Conservation (phyloP, 2,888 invertebrate genomes). For the Mythimna loreyi region DNA sequence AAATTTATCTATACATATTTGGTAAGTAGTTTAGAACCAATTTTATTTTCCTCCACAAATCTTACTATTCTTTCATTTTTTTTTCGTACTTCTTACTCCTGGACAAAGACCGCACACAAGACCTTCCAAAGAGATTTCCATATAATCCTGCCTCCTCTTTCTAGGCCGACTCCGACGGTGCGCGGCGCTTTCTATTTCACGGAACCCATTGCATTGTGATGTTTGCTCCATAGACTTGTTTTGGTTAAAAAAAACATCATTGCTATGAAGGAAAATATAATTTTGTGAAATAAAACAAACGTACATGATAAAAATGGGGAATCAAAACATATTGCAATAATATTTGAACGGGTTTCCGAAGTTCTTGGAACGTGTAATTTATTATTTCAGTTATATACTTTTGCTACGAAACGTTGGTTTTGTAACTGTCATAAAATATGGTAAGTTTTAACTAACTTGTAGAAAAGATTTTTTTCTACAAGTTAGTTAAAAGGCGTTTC, state of each 20-base stretch:
- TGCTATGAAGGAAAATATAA: neutral
- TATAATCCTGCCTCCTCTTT: no score
- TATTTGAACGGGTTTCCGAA: conserved; percentile 3
- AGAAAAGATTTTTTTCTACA: neutral
- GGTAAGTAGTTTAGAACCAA: no score
- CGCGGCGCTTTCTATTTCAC: no score
- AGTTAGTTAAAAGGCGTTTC: no score
- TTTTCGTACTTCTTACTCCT: no score
- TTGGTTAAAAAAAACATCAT: conserved; percentile 5
- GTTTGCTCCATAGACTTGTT: conserved; percentile 15
- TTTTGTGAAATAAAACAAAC: neutral
- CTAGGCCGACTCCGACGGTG: no score
- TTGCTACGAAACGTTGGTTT: neutral
- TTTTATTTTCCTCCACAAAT: neutral
- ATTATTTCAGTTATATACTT: neutral
- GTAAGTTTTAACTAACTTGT: no score
- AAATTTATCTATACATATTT: no score
- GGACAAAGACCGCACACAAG: no score
- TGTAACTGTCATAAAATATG: neutral
- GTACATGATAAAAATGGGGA: neutral
- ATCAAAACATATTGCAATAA: conserved; percentile 7
- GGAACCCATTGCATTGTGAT: no score
- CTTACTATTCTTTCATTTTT: no score
- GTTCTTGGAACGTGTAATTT: conserved; percentile 7
- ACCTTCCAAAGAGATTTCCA: no score